phyloP scores from a whole-genome alignment of 2,113 vertebrate species.

The Butorides virescens region DNA sequence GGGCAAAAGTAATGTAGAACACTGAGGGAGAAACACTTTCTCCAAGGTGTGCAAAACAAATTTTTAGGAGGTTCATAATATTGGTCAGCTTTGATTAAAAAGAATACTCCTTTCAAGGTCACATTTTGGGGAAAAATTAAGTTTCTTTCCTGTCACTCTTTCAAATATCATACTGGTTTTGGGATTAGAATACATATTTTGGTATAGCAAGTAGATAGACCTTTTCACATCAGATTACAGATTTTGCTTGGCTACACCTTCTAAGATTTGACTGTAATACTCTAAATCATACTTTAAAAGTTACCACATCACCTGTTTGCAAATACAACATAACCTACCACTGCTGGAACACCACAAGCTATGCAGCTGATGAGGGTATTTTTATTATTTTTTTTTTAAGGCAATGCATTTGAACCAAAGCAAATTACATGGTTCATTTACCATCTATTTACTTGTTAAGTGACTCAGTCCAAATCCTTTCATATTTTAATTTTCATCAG shows the following conservation, averaged over 20 bases:
- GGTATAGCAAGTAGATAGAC: neutral
- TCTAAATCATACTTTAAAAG: neutral
- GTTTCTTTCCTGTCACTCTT: neutral
- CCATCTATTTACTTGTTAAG: slow-evolving; percentile 29
- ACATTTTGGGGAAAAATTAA: neutral
- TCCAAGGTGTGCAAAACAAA: neutral
- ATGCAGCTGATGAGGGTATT: neutral
- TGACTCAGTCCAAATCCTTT: neutral
- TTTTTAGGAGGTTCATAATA: neutral
- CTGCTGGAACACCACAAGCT: neutral
- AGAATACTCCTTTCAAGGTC: neutral
- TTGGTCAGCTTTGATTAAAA: neutral
- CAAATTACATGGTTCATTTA: slow-evolving; percentile 41
- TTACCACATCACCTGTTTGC: neutral
- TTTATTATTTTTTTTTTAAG: neutral
- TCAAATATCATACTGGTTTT: neutral
- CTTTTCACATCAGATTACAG: neutral
- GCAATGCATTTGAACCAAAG: neutral
- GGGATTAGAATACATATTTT: neutral
- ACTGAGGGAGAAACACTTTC: neutral
- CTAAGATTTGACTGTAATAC: neutral
- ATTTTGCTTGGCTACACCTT: neutral
- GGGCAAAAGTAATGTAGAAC: neutral
- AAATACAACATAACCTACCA: neutral
- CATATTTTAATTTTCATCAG: neutral